Percentiles rank a stretch among this genome's conserved stretches.
Evolutionary conservation across 2,113 vertebrate genomes (phyloP).

Genomic region (Patagioenas fasciata): DNA sequence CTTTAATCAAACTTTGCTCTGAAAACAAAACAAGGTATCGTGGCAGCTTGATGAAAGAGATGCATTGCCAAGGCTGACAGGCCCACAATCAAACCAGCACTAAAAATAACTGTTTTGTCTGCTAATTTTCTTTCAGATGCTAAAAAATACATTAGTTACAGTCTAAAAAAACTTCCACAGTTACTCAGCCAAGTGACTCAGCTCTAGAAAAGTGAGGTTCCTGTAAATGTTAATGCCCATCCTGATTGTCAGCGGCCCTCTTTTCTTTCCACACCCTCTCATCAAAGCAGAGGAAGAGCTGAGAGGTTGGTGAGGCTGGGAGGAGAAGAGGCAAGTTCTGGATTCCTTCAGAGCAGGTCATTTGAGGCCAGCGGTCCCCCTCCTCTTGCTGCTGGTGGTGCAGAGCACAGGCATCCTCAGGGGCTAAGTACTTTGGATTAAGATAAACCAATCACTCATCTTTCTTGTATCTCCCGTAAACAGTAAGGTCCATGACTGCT

Average conservation of each 20-base stretch:
- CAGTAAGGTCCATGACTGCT: not conserved
- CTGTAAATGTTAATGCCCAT: not conserved
- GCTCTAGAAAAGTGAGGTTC: not conserved
- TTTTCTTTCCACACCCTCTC: not conserved
- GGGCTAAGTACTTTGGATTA: not conserved
- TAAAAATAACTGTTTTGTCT: constrained; percentile 67
- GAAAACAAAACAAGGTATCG: constrained; percentile 57
- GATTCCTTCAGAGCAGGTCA: not conserved
- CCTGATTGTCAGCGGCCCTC: not conserved
- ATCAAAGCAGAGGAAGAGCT: not conserved
- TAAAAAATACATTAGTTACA: constrained; percentile 35
- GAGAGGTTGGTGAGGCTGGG: not conserved
- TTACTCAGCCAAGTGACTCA: constrained; percentile 53
- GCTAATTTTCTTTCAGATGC: constrained; percentile 43
- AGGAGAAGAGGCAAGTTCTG: not conserved
- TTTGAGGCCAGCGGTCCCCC: not conserved
- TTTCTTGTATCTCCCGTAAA: not conserved
- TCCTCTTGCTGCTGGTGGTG: not conserved
- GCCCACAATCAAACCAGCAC: constrained; percentile 52
- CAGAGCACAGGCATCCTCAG: not conserved
- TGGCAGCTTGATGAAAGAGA: constrained; percentile 72
- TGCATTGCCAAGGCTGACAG: constrained; percentile 50
- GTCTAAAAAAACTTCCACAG: constrained; percentile 9
- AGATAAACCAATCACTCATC: not conserved
- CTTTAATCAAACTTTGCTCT: constrained; percentile 70